Conservation (phyloP, 2,888 invertebrate species). For the Chesias legatella region DNA sequence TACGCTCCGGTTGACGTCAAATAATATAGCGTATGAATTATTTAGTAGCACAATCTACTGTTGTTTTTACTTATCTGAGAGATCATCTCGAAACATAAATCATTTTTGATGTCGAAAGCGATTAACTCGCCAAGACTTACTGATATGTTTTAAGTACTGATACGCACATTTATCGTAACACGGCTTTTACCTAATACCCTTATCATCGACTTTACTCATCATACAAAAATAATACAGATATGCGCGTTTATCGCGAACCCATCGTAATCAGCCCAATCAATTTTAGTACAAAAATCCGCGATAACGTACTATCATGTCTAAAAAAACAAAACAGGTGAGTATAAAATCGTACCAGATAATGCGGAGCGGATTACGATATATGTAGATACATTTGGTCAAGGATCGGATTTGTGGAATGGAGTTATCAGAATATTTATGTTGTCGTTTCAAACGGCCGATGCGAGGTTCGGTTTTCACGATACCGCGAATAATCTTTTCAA, state of each 20-base stretch:
- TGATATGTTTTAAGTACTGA: slow-evolving; percentile 35
- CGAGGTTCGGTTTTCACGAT: slow-evolving; percentile 40
- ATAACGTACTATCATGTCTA: slow-evolving; percentile 50
- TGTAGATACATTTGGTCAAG: slow-evolving; percentile 43
- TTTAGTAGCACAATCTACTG: slow-evolving; percentile 16
- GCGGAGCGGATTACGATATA: slow-evolving; percentile 38
- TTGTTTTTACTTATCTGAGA: slow-evolving; percentile 26
- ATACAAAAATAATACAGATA: slow-evolving; percentile 53
- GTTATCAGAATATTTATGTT: slow-evolving; percentile 44
- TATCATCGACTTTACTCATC: slow-evolving; percentile 54
- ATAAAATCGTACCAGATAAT: slow-evolving; percentile 49
- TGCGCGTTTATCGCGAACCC: slow-evolving; percentile 43
- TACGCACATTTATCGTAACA: slow-evolving; percentile 36
- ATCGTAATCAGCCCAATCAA: slow-evolving; percentile 64
- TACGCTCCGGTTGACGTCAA: slow-evolving; percentile 6
- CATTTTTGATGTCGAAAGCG: slow-evolving; percentile 34
- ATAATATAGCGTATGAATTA: slow-evolving; percentile 11
- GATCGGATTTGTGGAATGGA: slow-evolving; percentile 42
- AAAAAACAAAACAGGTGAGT: slow-evolving; percentile 52
- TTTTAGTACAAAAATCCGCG: slow-evolving; percentile 58
- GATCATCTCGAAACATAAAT: slow-evolving; percentile 35
- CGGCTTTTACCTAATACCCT: slow-evolving; percentile 46
- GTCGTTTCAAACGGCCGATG: slow-evolving; percentile 51
- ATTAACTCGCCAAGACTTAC: slow-evolving; percentile 40
- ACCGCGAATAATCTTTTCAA: slow-evolving; percentile 46